These are phyloP conservation scores for Horisme vitalbata DNA, from an alignment of 2,888 invertebrate genomes.

Conservation along the genomic window DNA sequence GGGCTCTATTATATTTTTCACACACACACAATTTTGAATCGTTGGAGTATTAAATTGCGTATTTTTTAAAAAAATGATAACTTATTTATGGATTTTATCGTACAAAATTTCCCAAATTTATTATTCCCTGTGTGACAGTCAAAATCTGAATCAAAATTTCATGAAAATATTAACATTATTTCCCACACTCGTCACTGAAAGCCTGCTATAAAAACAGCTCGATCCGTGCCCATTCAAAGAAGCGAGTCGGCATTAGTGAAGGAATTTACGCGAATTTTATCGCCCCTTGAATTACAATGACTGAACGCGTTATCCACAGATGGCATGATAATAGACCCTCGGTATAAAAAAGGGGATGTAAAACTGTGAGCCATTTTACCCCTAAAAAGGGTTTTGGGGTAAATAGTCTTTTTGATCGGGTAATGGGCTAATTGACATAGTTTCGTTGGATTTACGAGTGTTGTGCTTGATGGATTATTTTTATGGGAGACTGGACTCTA, in stretches of 20 bases:
- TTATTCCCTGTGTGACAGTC: no score
- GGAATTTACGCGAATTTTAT: conserved; percentile 33
- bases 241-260: conserved; percentile 31
- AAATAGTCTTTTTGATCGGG: conserved; percentile 12
- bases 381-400: conserved; percentile 16
- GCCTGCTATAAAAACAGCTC: conserved; percentile 29
- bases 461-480: background rate
- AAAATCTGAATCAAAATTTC: background rate
- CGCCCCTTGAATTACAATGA: conserved; percentile 37
- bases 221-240: conserved; percentile 30
- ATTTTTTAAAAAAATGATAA: no score
- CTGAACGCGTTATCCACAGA: conserved; percentile 35
- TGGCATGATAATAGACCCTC: conserved; percentile 36
- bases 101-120: no score
- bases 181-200: conserved; percentile 14
- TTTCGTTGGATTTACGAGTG: background rate
- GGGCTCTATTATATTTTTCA: no score
- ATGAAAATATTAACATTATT: conserved; percentile 4
- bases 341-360: conserved; percentile 24
- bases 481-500: no score
- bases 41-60: no score
- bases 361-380: conserved; percentile 19
- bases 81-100: no score
- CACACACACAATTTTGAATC: no score
- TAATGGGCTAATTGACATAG: conserved; percentile 19